Percentiles rank a stretch among this genome's conserved stretches.
phyloP scores from a whole-genome alignment of 2,113 vertebrate species.

The Brachypodius melanocephalos region DNA sequence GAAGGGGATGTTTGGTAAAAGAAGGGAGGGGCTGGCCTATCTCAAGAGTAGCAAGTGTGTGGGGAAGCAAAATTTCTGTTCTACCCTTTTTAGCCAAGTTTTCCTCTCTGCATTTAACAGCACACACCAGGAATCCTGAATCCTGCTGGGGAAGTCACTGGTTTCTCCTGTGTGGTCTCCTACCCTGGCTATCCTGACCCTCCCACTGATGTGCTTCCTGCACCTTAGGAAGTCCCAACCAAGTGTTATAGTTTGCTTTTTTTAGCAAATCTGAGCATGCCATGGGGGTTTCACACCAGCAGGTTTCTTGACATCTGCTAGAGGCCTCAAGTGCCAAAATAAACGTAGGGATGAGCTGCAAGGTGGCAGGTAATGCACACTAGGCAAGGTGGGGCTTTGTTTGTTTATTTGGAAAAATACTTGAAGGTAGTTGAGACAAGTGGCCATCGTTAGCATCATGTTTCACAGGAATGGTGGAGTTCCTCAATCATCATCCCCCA shows the following conservation, averaged over 20 bases:
- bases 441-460: not conserved
- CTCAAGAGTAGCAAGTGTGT: not conserved
- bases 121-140: not conserved
- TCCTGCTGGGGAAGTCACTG: not conserved
- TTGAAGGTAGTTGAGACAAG: not conserved
- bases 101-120: not conserved
- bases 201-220: not conserved
- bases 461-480: not conserved
- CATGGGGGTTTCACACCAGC: not conserved
- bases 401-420: conserved; percentile 27
- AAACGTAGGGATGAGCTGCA: conserved; percentile 10
- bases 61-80: not conserved
- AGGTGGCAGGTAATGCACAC: conserved; percentile 30
- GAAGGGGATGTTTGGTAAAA: not conserved
- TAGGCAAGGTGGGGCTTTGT: conserved; percentile 15
- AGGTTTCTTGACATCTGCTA: conserved; percentile 38
- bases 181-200: not conserved
- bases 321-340: not conserved
- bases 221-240: not conserved
- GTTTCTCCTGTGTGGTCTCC: not conserved
- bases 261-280: conserved; percentile 15
- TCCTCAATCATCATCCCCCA: not conserved
- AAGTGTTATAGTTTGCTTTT: conserved; percentile 38
- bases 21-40: not conserved
- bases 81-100: not conserved